phyloP scores from a whole-genome alignment of 2,113 vertebrate species.

The Motacilla tschutschensis region DNA sequence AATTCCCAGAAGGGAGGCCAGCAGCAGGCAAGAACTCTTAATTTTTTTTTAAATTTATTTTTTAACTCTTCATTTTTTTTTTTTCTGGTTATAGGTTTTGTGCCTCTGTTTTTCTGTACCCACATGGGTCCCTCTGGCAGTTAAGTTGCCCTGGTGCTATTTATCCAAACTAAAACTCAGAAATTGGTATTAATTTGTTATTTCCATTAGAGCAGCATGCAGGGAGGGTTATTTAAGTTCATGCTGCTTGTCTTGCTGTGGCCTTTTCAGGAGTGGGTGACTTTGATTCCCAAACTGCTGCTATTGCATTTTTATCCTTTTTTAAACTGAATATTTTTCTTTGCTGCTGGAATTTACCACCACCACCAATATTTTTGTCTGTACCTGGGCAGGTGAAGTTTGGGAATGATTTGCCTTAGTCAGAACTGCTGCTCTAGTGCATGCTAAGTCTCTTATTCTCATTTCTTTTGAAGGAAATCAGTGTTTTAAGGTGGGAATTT shows the following conservation, averaged over 20 bases:
- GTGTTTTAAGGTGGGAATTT: neutral
- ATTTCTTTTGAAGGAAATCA: neutral
- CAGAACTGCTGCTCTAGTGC: neutral
- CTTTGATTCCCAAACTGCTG: neutral
- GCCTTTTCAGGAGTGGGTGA: neutral
- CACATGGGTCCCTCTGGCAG: neutral
- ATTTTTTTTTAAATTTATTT: neutral
- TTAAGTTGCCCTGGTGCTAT: neutral
- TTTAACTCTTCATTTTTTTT: neutral
- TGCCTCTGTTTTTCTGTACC: neutral
- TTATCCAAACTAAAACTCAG: neutral
- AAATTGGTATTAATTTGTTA: neutral
- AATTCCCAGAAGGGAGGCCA: neutral
- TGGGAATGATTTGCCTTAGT: neutral
- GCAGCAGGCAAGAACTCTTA: neutral
- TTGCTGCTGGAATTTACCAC: neutral
- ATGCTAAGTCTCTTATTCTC: fast-evolving
- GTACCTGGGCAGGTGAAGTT: fast-evolving
- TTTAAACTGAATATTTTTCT: neutral
- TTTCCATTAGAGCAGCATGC: neutral
- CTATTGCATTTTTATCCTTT: neutral
- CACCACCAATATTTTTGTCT: neutral
- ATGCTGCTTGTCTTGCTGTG: neutral
- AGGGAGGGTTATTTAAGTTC: neutral
- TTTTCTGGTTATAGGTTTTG: neutral